These are phyloP conservation scores for Pyxicephalus adspersus DNA, from an alignment of 2,113 vertebrate species.

Conservation along the genomic window DNA sequence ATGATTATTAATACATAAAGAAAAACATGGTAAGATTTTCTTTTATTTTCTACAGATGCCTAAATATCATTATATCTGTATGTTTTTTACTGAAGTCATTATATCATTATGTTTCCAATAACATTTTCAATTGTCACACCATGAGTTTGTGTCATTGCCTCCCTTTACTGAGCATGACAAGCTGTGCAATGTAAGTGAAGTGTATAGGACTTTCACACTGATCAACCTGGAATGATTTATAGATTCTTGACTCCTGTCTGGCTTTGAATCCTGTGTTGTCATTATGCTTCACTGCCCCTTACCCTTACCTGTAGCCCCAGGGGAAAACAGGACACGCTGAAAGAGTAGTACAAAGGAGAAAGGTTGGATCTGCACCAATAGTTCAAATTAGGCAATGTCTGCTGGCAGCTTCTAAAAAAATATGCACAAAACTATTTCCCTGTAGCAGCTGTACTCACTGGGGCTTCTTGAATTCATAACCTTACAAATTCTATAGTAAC, in stretches of 20 bases:
- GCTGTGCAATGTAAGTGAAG: constrained; percentile 13
- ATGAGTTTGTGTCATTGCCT: not conserved
- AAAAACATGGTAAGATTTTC: too few species aligned
- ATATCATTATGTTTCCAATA: constrained; percentile 8
- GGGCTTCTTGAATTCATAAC: not conserved
- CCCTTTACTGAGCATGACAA: not conserved
- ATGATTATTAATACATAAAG: too few species aligned
- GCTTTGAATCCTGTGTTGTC: constrained; percentile 34
- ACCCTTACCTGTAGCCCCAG: constrained; percentile 34
- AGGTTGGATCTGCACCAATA: constrained; percentile 6
- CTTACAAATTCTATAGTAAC: constrained; percentile 1
- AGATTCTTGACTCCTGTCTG: constrained; percentile 32
- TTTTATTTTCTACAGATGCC: too few species aligned
- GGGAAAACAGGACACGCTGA: constrained; percentile 25
- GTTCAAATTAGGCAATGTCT: constrained; percentile 39
- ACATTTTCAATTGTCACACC: constrained; percentile 9
- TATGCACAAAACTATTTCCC: constrained; percentile 33
- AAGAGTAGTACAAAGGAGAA: constrained; percentile 1
- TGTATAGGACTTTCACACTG: constrained; percentile 26
- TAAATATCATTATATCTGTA: not conserved
- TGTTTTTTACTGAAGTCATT: not conserved
- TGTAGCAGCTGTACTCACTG: constrained; percentile 19
- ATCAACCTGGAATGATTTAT: constrained; percentile 45
- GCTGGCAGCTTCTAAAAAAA: constrained; percentile 8
- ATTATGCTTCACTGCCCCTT: constrained; percentile 38